phyloP scores from a whole-genome alignment of 2,113 vertebrate species.

The Podiceps cristatus region DNA sequence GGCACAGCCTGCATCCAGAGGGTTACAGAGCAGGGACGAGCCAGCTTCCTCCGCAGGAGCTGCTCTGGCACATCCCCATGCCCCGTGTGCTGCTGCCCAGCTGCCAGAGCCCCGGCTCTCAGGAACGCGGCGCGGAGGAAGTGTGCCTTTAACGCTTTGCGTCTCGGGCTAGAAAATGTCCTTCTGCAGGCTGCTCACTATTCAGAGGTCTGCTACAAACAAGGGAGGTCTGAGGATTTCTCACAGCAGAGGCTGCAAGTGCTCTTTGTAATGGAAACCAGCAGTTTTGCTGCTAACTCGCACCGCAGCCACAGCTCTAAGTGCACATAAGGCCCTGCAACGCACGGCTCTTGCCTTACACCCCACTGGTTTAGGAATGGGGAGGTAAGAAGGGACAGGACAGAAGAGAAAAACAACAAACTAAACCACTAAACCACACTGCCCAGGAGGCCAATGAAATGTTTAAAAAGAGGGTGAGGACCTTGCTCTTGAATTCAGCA shows the following conservation, averaged over 20 bases:
- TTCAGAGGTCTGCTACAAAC: background rate
- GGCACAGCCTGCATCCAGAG: background rate
- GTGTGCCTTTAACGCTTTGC: background rate
- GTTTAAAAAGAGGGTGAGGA: background rate
- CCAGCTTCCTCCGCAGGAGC: slow-evolving; percentile 40
- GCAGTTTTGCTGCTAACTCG: background rate
- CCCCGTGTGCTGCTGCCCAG: slow-evolving; percentile 23
- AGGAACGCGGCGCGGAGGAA: background rate
- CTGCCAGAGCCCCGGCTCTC: background rate
- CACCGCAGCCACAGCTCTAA: background rate
- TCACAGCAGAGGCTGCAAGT: slow-evolving; percentile 18
- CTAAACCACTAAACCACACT: background rate
- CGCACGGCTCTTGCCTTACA: background rate
- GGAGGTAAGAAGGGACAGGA: background rate
- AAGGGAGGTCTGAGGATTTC: background rate
- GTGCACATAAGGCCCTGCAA: background rate
- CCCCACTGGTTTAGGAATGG: background rate
- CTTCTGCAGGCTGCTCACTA: background rate
- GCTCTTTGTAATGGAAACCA: background rate
- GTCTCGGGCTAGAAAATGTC: background rate
- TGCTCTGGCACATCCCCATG: slow-evolving; percentile 46
- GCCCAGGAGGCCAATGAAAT: background rate
- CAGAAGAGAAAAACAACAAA: background rate
- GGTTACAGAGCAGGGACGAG: background rate
- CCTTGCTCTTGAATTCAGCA: background rate